These are phyloP conservation scores for Drosophila meridionalis DNA, from an alignment of 2,888 invertebrate species.

Conservation along the genomic window DNA sequence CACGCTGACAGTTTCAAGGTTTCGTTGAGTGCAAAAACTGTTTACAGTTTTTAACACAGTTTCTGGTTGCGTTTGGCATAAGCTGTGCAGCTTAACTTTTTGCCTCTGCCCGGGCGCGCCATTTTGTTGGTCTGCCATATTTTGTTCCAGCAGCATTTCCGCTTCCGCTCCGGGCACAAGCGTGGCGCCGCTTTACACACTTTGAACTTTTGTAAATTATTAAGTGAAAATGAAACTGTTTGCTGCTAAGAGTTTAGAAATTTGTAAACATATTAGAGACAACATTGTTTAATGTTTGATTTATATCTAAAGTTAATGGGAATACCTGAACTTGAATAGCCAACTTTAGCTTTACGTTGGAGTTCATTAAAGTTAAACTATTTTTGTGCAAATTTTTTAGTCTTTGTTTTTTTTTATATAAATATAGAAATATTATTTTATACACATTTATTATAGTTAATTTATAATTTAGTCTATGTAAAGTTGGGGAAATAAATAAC, in stretches of 20 bases:
- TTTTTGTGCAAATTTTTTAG: no score
- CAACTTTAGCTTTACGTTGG: no score
- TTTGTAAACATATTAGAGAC: not conserved
- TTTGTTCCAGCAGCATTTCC: conserved; percentile 34
- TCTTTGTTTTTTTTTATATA: not conserved
- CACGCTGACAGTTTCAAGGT: conserved; percentile 22
- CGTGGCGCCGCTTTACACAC: conserved; percentile 10
- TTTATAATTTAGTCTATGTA: no score
- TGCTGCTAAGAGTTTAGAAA: not conserved
- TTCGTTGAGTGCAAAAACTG: conserved; percentile 28
- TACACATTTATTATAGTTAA: no score
- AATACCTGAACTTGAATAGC: not conserved
- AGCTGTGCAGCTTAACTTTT: conserved; percentile 42
- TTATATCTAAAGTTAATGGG: not conserved
- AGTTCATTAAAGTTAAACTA: not conserved
- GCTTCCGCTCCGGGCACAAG: conserved; percentile 32
- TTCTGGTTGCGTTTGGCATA: conserved; percentile 4
- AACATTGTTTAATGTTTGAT: conserved; percentile 1
- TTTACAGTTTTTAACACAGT: conserved; percentile 35
- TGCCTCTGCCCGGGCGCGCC: conserved; percentile 21
- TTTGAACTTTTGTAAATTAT: not conserved
- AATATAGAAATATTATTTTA: not conserved
- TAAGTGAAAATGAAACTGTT: conserved; percentile 2
- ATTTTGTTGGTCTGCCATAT: conserved; percentile 43
- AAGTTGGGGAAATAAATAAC: no score